phyloP scores from a whole-genome alignment of 2,113 vertebrate species.

The Alouatta palliata region DNA sequence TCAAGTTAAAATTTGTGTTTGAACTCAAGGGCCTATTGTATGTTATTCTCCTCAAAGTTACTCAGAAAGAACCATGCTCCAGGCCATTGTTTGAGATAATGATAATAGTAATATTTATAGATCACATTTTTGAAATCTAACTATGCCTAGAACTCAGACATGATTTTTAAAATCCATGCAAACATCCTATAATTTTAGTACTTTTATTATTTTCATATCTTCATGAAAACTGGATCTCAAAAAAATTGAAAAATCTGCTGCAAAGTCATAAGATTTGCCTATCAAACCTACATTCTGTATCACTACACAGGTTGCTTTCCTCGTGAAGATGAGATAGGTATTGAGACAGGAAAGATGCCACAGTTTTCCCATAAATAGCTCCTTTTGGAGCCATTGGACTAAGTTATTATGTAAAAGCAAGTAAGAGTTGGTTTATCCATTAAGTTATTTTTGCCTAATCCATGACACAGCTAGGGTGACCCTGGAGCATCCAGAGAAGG shows the following conservation, averaged over 20 bases:
- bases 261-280: neutral
- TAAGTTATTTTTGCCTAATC: neutral
- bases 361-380: neutral
- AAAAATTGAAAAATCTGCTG: neutral
- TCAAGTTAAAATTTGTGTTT: constrained; percentile 27
- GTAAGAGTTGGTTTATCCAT: neutral
- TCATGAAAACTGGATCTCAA: neutral
- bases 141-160: neutral
- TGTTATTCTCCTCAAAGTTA: neutral
- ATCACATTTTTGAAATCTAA: neutral
- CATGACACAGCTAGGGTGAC: neutral
- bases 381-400: neutral
- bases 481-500: neutral
- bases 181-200: neutral
- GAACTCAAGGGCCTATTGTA: neutral
- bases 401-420: neutral
- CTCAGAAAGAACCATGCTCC: neutral
- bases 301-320: neutral
- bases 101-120: neutral
- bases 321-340: neutral
- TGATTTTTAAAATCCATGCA: neutral
- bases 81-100: neutral
- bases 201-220: neutral
- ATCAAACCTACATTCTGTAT: neutral
- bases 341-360: neutral